Evolutionary conservation across 2,888 invertebrate species (phyloP).

Genomic region (Drosophila meridionalis): DNA sequence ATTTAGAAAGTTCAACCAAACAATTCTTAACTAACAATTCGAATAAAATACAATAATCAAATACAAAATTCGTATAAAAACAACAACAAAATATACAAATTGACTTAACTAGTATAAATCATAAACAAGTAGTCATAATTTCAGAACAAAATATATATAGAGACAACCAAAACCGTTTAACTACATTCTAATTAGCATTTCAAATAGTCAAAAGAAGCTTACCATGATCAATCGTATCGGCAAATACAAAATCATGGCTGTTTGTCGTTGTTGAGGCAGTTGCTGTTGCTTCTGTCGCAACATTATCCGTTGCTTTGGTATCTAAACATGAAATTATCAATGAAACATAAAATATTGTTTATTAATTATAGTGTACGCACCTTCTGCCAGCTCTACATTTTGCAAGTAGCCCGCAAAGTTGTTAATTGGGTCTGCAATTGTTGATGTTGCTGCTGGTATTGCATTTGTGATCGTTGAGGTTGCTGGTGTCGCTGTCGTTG

Average conservation of each 20-base stretch:
- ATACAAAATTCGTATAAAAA: background rate
- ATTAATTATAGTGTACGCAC: conserved; percentile 20
- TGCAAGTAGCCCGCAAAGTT: conserved; percentile 57
- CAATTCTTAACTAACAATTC: background rate
- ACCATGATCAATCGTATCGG: conserved; percentile 83
- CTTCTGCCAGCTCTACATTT: conserved; percentile 56
- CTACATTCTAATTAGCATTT: conserved; percentile 13
- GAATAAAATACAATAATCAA: background rate
- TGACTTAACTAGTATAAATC: background rate
- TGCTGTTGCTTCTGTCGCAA: conserved; percentile 35
- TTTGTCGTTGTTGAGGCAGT: conserved; percentile 44
- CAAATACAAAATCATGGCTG: conserved; percentile 75
- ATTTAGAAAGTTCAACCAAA: background rate
- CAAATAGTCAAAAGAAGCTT: conserved; percentile 31
- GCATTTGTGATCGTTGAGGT: conserved; percentile 26
- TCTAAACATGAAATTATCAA: conserved; percentile 37
- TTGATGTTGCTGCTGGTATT: conserved; percentile 31
- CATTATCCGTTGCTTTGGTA: conserved; percentile 64
- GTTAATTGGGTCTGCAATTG: conserved; percentile 44
- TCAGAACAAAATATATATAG: background rate
- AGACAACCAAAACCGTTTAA: conserved; percentile 11
- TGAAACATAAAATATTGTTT: background rate
- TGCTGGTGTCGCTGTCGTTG: conserved; percentile 25
- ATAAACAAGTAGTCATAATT: background rate
- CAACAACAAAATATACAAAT: background rate